phyloP scores from a whole-genome alignment of 2,888 invertebrate species.

The Tethea ocularis region DNA sequence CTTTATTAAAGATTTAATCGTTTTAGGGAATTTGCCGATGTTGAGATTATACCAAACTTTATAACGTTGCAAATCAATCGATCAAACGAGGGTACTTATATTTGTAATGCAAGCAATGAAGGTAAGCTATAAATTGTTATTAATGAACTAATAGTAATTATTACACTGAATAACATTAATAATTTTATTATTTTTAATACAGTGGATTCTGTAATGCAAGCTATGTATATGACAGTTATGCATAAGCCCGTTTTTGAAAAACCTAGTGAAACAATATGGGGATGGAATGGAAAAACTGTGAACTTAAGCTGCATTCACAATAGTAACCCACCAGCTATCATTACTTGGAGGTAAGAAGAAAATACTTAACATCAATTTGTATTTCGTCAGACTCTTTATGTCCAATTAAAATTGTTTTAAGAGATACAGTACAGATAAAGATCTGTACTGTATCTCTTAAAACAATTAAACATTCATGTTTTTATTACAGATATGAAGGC shows the following conservation, averaged over 20 bases:
- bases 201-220: slow-evolving; percentile 46
- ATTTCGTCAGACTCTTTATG: no score
- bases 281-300: slow-evolving; percentile 58
- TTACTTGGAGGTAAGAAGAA: slow-evolving; percentile 62
- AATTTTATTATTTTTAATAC: slow-evolving; percentile 12
- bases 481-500: slow-evolving; percentile 42
- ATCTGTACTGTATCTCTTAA: no score
- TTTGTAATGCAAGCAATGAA: slow-evolving; percentile 65
- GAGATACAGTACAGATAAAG: no score
- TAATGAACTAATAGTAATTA: not conserved
- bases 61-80: slow-evolving; percentile 44
- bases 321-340: slow-evolving; percentile 58
- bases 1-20: not conserved
- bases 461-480: not conserved
- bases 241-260: slow-evolving; percentile 59
- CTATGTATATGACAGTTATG: slow-evolving; percentile 56
- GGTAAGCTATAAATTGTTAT: slow-evolving; percentile 42
- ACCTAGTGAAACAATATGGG: slow-evolving; percentile 52
- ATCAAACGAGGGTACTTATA: slow-evolving; percentile 53
- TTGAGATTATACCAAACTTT: slow-evolving; percentile 42
- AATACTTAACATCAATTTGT: no score
- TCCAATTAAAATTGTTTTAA: no score
- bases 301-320: slow-evolving; percentile 61
- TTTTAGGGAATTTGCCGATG: slow-evolving; percentile 40
- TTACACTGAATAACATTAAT: not conserved